These are phyloP conservation scores for Delia radicum DNA, from an alignment of 1,140 invertebrate genomes.

Conservation along the genomic window DNA sequence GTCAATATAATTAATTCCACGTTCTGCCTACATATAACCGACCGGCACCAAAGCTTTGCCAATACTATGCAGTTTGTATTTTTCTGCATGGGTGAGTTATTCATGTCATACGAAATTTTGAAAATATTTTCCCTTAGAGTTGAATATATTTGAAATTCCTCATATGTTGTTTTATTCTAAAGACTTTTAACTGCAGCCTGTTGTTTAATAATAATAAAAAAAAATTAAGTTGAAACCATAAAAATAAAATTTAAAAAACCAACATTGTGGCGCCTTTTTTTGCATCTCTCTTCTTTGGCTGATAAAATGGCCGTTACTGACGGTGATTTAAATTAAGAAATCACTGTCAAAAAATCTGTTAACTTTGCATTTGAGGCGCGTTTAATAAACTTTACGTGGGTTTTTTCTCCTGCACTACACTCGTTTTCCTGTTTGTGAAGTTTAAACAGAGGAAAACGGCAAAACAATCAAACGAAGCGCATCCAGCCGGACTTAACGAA, in stretches of 20 bases:
- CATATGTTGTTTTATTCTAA: too few relatives aligned
- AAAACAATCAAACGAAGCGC: neutral
- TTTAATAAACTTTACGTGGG: constrained; percentile 1
- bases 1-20: too few relatives aligned
- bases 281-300: neutral
- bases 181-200: neutral
- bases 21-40: too few relatives aligned
- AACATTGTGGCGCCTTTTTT: neutral
- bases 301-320: neutral
- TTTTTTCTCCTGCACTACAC: neutral
- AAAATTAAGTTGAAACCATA: too few relatives aligned
- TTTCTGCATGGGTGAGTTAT: too few relatives aligned
- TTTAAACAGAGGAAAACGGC: neutral
- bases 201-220: neutral
- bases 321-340: constrained; percentile 2
- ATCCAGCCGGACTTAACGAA: neutral
- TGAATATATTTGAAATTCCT: too few relatives aligned
- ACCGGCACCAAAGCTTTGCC: too few relatives aligned
- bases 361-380: neutral
- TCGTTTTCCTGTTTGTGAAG: neutral
- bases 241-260: neutral
- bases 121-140: too few relatives aligned
- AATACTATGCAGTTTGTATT: too few relatives aligned
- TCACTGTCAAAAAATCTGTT: constrained; percentile 4
- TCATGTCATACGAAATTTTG: too few relatives aligned